Conservation (phyloP, 1,140 invertebrate species). For the Drosophila sucinea region DNA sequence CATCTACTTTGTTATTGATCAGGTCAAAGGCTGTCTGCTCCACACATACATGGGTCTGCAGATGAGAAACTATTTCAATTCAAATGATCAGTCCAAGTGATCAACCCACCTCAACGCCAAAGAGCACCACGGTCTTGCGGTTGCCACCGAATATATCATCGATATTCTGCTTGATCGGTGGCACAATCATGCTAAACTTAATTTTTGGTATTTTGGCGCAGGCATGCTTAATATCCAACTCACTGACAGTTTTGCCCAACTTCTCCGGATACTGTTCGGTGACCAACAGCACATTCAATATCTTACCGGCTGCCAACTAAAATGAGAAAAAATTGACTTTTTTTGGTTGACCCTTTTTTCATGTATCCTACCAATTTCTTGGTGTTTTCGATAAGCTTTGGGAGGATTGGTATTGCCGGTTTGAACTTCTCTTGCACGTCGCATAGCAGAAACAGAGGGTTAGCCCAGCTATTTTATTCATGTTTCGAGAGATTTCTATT, state of each 20-base stretch:
- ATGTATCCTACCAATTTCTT: constrained; percentile 87
- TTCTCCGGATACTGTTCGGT: constrained; percentile 90
- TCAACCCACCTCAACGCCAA: too few relatives aligned
- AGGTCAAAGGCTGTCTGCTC: constrained; percentile 94
- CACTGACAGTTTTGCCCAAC: too few relatives aligned
- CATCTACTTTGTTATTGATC: constrained; percentile 87
- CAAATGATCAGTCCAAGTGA: too few relatives aligned
- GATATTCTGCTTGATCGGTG: constrained; percentile 77
- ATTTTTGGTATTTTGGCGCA: too few relatives aligned
- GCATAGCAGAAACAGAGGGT: constrained; percentile 1
- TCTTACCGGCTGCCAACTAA: constrained; percentile 88
- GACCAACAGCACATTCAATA: constrained; percentile 90
- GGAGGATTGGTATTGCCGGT: constrained; percentile 87
- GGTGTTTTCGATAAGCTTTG: constrained; percentile 89
- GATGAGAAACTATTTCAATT: too few relatives aligned
- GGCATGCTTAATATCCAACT: too few relatives aligned
- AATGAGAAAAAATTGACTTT: constrained; percentile 29
- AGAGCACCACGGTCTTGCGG: too few relatives aligned
- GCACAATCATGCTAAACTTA: too few relatives aligned
- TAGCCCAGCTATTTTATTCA: constrained; percentile 64
- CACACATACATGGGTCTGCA: constrained; percentile 92
- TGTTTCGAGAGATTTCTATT: neutral
- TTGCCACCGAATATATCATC: constrained; percentile 29
- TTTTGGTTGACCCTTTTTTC: neutral
- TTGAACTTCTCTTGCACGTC: constrained; percentile 94